A percentile compares a stretch with the other conserved stretches of the same genome.
Evolutionary conservation across 1,140 invertebrate species (phyloP).

Genomic region (Drosophila pallidifrons): DNA sequence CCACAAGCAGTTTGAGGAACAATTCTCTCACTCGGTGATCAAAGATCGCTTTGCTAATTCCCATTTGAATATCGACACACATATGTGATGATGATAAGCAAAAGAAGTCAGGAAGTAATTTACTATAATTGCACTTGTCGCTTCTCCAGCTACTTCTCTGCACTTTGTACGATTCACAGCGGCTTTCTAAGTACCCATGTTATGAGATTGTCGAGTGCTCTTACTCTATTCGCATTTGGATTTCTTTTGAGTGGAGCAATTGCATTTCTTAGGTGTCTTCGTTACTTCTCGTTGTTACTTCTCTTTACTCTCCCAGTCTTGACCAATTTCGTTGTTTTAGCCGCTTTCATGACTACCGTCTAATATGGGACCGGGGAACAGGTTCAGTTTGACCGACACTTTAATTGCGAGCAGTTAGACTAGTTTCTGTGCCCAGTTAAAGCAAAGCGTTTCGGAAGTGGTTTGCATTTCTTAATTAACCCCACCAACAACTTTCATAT

Average conservation of each 20-base stretch:
- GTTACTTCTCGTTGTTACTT: slow-evolving; percentile 1
- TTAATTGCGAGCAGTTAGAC: slow-evolving; percentile 78
- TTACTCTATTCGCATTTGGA: not conserved
- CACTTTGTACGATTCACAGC: not conserved
- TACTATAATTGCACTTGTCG: slow-evolving; percentile 63
- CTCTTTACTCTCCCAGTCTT: slow-evolving; percentile 26
- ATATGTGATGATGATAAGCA: slow-evolving; percentile 5
- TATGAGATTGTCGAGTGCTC: slow-evolving; percentile 1
- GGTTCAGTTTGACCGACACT: slow-evolving; percentile 70
- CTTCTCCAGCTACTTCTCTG: slow-evolving; percentile 2
- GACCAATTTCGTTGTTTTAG: slow-evolving; percentile 31
- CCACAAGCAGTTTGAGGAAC: not conserved
- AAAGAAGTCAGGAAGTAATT: slow-evolving; percentile 47
- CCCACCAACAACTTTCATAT: slow-evolving; percentile 67
- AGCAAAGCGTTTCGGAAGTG: slow-evolving; percentile 63
- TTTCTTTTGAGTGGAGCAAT: slow-evolving; percentile 16
- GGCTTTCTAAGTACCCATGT: slow-evolving; percentile 29
- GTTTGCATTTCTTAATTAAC: slow-evolving; percentile 61
- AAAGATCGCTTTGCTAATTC: slow-evolving; percentile 15
- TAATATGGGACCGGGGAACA: slow-evolving; percentile 57
- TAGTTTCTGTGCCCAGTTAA: slow-evolving; percentile 53
- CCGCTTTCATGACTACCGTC: slow-evolving; percentile 54
- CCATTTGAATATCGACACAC: slow-evolving; percentile 28
- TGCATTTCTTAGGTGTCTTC: slow-evolving; percentile 18
- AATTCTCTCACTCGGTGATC: not conserved